These are phyloP conservation scores for Cryptophagus acutangulus DNA, from an alignment of 2,888 invertebrate genomes.

Conservation along the genomic window DNA sequence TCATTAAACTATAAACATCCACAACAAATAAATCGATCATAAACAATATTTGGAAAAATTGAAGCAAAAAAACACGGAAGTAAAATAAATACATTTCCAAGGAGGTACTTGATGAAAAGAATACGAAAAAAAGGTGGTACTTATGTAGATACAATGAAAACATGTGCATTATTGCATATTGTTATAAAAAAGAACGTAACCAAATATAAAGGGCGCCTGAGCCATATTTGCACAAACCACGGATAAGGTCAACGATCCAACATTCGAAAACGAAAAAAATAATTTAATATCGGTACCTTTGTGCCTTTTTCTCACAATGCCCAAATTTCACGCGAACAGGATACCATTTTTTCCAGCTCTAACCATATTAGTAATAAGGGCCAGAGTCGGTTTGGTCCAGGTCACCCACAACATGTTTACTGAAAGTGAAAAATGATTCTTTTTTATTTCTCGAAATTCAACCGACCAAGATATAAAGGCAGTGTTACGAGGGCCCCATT, in stretches of 20 bases:
- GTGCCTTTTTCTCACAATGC: constrained; percentile 34
- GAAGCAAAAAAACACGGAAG: too few relatives aligned
- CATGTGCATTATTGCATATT: constrained; percentile 29
- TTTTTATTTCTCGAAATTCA: constrained; percentile 27
- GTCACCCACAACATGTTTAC: constrained; percentile 31
- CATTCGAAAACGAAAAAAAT: constrained; percentile 26
- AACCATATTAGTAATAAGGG: not conserved
- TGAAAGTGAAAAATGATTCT: constrained; percentile 39
- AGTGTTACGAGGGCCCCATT: constrained; percentile 9
- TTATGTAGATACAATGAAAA: too few relatives aligned
- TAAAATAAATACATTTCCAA: constrained; percentile 7
- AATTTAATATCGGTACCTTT: constrained; percentile 37
- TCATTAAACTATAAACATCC: too few relatives aligned
- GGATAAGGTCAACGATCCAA: constrained; percentile 18
- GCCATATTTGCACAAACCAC: constrained; percentile 24
- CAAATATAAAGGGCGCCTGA: constrained; percentile 25
- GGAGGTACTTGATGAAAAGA: constrained; percentile 20
- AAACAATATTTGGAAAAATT: too few relatives aligned
- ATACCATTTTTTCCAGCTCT: not conserved
- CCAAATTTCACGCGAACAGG: constrained; percentile 34
- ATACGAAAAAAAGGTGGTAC: too few relatives aligned
- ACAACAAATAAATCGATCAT: too few relatives aligned
- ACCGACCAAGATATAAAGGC: constrained; percentile 7
- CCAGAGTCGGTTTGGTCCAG: too few relatives aligned
- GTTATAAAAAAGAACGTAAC: constrained; percentile 20